Evolutionary conservation across 2,797 vertebrate genomes (phyloP).

Genomic region (Microctenopoma steveboyesi): DNA sequence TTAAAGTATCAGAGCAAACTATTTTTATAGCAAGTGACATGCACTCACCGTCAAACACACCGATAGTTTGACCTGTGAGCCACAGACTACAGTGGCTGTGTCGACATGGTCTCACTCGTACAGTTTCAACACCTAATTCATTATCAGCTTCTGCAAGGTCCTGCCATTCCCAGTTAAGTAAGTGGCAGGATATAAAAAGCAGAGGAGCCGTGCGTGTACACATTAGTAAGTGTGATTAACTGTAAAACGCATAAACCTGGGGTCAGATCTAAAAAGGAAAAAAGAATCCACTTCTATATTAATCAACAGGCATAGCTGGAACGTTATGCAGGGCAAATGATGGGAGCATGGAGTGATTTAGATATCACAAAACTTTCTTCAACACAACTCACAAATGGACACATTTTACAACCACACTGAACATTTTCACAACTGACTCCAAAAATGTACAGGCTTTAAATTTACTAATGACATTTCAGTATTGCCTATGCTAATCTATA

Average conservation of each 20-base stretch:
- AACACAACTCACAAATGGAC: background rate
- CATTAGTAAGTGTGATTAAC: constrained; percentile 56
- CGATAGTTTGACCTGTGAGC: constrained; percentile 73
- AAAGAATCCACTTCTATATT: constrained; percentile 11
- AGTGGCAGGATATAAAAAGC: constrained; percentile 83
- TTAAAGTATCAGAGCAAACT: constrained; percentile 72
- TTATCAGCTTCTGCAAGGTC: constrained; percentile 80
- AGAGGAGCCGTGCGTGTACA: constrained; percentile 54
- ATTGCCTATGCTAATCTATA: background rate
- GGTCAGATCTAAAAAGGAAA: constrained; percentile 33
- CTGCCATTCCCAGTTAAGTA: constrained; percentile 72
- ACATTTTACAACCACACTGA: background rate
- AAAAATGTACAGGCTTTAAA: background rate
- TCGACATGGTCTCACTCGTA: constrained; percentile 73
- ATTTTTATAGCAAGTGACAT: constrained; percentile 73
- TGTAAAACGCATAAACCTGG: constrained; percentile 59
- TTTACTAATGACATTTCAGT: background rate
- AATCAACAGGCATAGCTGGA: background rate
- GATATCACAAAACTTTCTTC: too few species aligned
- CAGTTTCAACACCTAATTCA: constrained; percentile 86
- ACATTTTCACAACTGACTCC: background rate
- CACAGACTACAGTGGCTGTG: constrained; percentile 60
- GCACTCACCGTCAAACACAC: constrained; percentile 64
- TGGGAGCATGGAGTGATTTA: background rate
- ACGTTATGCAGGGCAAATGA: background rate